These are phyloP conservation scores for Oxygymnocypris stewartii DNA, from an alignment of 2,113 vertebrate genomes.

Conservation along the genomic window DNA sequence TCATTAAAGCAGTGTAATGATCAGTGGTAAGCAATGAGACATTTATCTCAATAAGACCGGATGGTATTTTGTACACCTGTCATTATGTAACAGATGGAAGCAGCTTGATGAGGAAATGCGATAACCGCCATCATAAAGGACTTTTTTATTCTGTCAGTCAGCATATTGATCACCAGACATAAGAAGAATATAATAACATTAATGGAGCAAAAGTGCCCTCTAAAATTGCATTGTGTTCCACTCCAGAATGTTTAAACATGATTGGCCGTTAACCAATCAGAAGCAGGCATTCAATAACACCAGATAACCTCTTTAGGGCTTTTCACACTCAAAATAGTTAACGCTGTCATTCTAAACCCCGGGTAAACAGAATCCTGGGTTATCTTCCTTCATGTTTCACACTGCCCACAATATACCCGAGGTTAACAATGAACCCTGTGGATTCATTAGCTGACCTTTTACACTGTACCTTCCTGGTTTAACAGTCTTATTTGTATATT, in stretches of 20 bases:
- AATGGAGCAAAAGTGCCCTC: not conserved
- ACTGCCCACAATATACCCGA: no score
- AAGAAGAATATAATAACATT: not conserved
- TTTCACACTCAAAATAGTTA: not conserved
- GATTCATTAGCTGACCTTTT: no score
- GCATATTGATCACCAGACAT: not conserved
- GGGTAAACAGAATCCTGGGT: no score
- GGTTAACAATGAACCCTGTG: no score
- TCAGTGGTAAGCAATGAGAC: slow-evolving; percentile 9
- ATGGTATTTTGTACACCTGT: slow-evolving; percentile 22
- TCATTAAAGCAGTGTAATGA: slow-evolving; percentile 30
- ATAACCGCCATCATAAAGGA: slow-evolving; percentile 15
- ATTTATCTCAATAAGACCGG: slow-evolving; percentile 8
- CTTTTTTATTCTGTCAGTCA: not conserved
- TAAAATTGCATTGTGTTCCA: not conserved
- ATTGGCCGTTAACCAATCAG: not conserved
- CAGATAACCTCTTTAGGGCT: not conserved
- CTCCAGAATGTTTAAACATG: not conserved
- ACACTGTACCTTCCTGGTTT: no score
- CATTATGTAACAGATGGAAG: slow-evolving; percentile 31
- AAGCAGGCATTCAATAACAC: not conserved
- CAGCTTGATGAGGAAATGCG: slow-evolving; percentile 1
- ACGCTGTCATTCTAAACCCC: no score
- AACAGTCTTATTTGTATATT: no score
- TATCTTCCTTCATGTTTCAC: no score